phyloP scores from a whole-genome alignment of 2,113 vertebrate species.

The Cathartes aura region DNA sequence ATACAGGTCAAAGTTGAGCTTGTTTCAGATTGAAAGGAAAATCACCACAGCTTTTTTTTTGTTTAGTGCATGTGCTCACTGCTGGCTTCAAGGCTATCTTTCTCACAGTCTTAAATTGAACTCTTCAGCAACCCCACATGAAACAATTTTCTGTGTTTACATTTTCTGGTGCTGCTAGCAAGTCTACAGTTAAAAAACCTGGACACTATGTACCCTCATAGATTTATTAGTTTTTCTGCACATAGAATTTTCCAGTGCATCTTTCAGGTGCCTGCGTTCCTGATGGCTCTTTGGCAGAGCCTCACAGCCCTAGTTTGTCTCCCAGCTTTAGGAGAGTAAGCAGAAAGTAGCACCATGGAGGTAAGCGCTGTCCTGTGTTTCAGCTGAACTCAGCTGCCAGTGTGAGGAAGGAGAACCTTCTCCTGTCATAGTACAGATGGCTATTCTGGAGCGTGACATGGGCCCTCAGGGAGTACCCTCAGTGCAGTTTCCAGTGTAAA shows the following conservation, averaged over 20 bases:
- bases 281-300: neutral
- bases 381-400: neutral
- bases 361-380: neutral
- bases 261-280: neutral
- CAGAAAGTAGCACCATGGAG: neutral
- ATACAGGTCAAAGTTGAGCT: neutral
- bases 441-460: neutral
- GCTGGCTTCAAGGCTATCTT: neutral
- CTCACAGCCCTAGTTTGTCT: neutral
- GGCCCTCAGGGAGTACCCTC: neutral
- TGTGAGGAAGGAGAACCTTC: neutral
- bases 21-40: neutral
- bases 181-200: neutral
- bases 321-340: neutral
- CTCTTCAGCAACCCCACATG: neutral
- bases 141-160: neutral
- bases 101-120: neutral
- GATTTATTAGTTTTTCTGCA: neutral
- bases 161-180: neutral
- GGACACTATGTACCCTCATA: neutral
- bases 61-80: neutral
- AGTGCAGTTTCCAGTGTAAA: neutral
- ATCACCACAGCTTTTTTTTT: neutral
- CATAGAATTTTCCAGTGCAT: neutral
- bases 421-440: neutral